Evolutionary conservation across 2,113 vertebrate species (phyloP).

Genomic region (Sinocyclocheilus grahami): DNA sequence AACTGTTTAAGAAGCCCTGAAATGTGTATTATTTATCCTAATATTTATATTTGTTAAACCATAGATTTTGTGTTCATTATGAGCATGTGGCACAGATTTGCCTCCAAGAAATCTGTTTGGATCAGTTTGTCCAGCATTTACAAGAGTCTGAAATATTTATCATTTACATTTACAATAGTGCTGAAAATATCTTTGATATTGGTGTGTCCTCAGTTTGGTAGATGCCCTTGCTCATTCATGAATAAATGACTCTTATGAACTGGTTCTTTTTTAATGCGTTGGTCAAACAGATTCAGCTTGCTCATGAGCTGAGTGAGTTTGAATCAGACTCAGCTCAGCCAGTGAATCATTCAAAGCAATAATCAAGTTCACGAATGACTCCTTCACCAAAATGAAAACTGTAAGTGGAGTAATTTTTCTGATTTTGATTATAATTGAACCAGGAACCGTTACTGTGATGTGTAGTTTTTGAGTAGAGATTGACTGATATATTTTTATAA

Average conservation of each 20-base stretch:
- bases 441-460: background rate
- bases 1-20: background rate
- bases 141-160: background rate
- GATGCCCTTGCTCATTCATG: background rate
- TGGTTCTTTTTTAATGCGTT: too few relatives aligned
- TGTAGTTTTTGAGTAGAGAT: background rate
- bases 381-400: background rate
- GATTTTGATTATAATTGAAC: background rate
- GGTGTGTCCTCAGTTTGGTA: background rate
- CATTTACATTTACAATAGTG: background rate
- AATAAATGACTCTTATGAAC: too few relatives aligned
- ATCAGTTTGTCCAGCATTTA: background rate
- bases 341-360: background rate
- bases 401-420: background rate
- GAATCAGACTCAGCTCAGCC: background rate
- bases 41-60: too few relatives aligned
- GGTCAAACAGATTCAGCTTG: too few relatives aligned
- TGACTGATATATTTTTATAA: too few relatives aligned
- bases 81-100: background rate
- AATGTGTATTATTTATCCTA: background rate
- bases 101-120: background rate
- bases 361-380: background rate
- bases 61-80: background rate
- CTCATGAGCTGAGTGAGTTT: background rate
- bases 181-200: background rate